These are phyloP conservation scores for Ceratoteleas bidentatus DNA, from an alignment of 1,140 invertebrate genomes.

Conservation along the genomic window DNA sequence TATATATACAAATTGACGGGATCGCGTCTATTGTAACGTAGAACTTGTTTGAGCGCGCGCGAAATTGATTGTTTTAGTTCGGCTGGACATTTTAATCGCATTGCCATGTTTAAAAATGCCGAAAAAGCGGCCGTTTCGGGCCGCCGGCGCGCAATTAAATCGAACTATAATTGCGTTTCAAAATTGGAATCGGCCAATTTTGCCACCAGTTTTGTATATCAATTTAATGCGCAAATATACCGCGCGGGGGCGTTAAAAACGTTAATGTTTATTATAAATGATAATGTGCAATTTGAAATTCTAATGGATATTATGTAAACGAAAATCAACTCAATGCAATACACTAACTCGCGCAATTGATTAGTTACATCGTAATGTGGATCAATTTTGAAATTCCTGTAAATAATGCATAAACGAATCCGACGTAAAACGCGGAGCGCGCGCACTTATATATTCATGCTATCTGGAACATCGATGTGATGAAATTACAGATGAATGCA, in stretches of 20 bases:
- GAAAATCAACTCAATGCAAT: background rate
- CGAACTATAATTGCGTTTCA: background rate
- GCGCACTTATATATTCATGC: background rate
- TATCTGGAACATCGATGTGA: background rate
- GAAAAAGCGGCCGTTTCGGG: background rate
- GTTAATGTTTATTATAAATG: conserved; percentile 2
- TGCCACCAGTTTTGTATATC: background rate
- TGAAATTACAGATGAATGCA: background rate
- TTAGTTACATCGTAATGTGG: conserved; percentile 2
- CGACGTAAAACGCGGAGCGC: background rate
- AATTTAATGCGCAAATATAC: background rate
- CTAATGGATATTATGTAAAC: background rate
- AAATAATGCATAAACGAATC: conserved; percentile 3
- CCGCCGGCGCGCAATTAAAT: background rate
- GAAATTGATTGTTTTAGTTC: too few relatives aligned
- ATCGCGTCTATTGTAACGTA: too few relatives aligned
- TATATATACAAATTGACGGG: too few relatives aligned
- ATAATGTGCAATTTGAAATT: background rate
- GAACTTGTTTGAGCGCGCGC: too few relatives aligned
- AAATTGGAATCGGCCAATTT: background rate
- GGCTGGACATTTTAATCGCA: too few relatives aligned
- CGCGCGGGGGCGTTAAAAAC: background rate
- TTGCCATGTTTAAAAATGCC: background rate
- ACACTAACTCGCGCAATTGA: background rate
- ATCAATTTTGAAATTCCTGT: background rate